Percentiles rank a stretch among this genome's conserved stretches.
Conservation (phyloP, 1,140 invertebrate species). For the Onthophagus taurus region DNA sequence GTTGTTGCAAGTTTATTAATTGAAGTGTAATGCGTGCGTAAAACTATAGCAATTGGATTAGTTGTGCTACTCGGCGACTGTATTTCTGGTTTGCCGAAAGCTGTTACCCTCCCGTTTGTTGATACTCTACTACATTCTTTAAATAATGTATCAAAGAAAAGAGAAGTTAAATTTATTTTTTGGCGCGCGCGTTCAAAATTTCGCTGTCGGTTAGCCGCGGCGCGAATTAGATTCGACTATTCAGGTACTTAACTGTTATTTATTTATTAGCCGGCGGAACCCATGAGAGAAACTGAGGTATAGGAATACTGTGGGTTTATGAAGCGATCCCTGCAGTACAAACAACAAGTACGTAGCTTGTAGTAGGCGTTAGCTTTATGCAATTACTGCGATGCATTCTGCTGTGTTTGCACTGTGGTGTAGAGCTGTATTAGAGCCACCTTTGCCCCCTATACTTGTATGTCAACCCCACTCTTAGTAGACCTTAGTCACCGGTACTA, state of each 20-base stretch:
- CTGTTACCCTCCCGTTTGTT: too few species aligned
- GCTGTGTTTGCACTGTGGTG: slow-evolving; percentile 36
- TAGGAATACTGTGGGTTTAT: slow-evolving; percentile 39
- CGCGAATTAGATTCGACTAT: too few species aligned
- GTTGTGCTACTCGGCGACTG: too few species aligned
- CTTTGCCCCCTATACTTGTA: slow-evolving; percentile 17
- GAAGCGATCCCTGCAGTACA: slow-evolving; percentile 46
- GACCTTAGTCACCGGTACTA: slow-evolving; percentile 11
- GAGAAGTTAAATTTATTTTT: too few species aligned
- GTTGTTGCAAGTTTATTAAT: too few species aligned
- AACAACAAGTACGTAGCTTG: slow-evolving; percentile 54
- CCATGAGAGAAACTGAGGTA: slow-evolving; percentile 60
- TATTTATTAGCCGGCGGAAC: slow-evolving; percentile 60
- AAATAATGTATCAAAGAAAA: too few species aligned
- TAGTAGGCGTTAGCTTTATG: slow-evolving; percentile 35
- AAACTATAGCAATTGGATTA: too few species aligned
- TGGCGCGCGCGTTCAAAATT: too few species aligned
- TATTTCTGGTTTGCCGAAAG: too few species aligned
- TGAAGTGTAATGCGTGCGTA: too few species aligned
- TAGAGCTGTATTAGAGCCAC: slow-evolving; percentile 33
- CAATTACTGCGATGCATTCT: slow-evolving; percentile 33
- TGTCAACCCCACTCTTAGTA: slow-evolving; percentile 18
- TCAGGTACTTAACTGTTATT: slow-evolving; percentile 23
- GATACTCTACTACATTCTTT: too few species aligned
- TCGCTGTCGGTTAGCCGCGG: too few species aligned